phyloP scores from a whole-genome alignment of 2,797 vertebrate genomes.

The Epinephelus coioides region DNA sequence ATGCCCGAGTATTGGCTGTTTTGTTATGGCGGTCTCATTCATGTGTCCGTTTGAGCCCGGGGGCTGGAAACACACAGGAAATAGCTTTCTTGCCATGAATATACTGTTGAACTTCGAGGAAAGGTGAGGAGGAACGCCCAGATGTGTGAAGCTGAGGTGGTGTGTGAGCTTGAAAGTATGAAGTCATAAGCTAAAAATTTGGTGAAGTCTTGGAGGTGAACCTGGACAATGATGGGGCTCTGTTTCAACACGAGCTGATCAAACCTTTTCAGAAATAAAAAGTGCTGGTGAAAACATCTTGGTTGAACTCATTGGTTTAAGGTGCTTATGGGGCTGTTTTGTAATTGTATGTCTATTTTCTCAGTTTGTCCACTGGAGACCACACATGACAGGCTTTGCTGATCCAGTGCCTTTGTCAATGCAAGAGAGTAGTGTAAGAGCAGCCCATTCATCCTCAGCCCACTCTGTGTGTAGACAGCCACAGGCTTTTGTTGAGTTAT shows the following conservation, averaged over 20 bases:
- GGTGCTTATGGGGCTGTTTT: constrained; percentile 38
- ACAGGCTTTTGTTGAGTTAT: constrained; percentile 87
- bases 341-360: constrained; percentile 46
- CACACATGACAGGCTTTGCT: constrained; percentile 73
- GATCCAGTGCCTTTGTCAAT: constrained; percentile 70
- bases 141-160: constrained; percentile 65
- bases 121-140: constrained; percentile 56
- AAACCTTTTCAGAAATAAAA: constrained; percentile 34
- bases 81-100: constrained; percentile 63
- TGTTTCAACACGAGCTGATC: constrained; percentile 28
- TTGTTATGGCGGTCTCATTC: constrained; percentile 62
- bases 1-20: constrained; percentile 49
- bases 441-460: constrained; percentile 76
- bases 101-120: constrained; percentile 63
- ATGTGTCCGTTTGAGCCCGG: constrained; percentile 63
- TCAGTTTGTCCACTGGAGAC: constrained; percentile 61
- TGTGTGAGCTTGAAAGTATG: constrained; percentile 55
- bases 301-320: constrained; percentile 25
- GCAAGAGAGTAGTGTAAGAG: constrained; percentile 76
- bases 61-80: constrained; percentile 74
- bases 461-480: constrained; percentile 81
- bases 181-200: constrained; percentile 58
- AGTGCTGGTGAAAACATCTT: constrained; percentile 1
- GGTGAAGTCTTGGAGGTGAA: constrained; percentile 31
- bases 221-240: constrained; percentile 17